These are phyloP conservation scores for Rousettus leschenaultii DNA, from an alignment of 2,113 vertebrate species.

Conservation along the genomic window DNA sequence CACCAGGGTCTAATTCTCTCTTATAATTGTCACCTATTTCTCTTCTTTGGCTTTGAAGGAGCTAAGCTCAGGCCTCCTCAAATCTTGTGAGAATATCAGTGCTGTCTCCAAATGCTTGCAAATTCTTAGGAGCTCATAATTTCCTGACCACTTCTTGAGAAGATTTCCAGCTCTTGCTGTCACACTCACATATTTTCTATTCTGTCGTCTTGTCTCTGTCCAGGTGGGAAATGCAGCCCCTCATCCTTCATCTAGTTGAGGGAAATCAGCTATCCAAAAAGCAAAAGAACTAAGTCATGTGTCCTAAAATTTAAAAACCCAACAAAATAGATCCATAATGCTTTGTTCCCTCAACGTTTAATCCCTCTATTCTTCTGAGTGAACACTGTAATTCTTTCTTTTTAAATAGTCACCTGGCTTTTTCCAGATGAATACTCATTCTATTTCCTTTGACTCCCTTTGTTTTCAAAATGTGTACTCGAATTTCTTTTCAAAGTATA, in stretches of 20 bases:
- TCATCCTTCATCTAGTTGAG: neutral
- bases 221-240: neutral
- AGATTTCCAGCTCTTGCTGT: neutral
- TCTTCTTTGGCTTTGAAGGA: neutral
- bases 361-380: neutral
- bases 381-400: neutral
- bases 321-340: neutral
- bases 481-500: conserved; percentile 14
- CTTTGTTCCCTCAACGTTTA: neutral
- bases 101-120: neutral
- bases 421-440: neutral
- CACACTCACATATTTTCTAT: neutral
- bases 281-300: neutral
- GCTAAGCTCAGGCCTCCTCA: neutral
- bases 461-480: conserved; percentile 17
- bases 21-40: neutral
- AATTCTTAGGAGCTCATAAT: neutral
- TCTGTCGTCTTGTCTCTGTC: neutral
- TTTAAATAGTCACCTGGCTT: neutral
- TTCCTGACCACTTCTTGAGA: neutral
- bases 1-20: neutral
- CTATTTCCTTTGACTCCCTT: conserved; percentile 5
- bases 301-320: neutral
- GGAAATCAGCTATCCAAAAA: neutral
- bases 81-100: neutral